Conservation (phyloP, 1,140 invertebrate species). For the Thaumetopoea pityocampa region DNA sequence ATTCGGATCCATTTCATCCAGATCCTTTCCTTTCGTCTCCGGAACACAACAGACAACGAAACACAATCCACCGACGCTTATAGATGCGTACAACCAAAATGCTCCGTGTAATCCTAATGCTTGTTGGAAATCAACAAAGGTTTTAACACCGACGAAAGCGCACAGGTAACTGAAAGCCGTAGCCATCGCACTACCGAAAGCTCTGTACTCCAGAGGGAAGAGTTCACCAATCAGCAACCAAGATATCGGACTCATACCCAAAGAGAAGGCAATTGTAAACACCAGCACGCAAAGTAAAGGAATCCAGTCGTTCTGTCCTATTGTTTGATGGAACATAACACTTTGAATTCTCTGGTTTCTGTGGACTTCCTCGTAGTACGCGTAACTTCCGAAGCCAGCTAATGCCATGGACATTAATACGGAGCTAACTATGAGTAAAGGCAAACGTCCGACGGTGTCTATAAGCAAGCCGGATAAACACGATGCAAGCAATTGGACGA, state of each 20-base stretch:
- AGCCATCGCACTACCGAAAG: constrained; percentile 89
- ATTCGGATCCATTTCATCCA: constrained; percentile 91
- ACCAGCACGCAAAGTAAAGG: constrained; percentile 88
- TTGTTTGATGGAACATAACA: constrained; percentile 65
- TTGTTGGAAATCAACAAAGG: constrained; percentile 90
- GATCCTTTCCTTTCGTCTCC: constrained; percentile 92
- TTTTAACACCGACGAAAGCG: constrained; percentile 94
- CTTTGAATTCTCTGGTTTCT: constrained; percentile 72
- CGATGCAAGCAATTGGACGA: constrained; percentile 87
- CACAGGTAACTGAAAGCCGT: constrained; percentile 92
- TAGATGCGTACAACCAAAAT: constrained; percentile 93
- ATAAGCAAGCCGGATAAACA: constrained; percentile 87
- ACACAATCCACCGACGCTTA: constrained; percentile 89
- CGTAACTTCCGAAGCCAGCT: constrained; percentile 88
- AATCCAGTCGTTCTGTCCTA: constrained; percentile 86
- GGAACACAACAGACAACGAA: constrained; percentile 92
- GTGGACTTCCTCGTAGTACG: constrained; percentile 83
- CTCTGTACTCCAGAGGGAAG: constrained; percentile 91
- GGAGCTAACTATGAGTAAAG: constrained; percentile 86
- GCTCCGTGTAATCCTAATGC: constrained; percentile 87
- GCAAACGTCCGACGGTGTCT: constrained; percentile 88
- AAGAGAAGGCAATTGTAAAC: constrained; percentile 90
- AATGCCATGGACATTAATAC: constrained; percentile 89
- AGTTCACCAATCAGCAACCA: constrained; percentile 93
- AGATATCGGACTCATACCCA: constrained; percentile 94